A percentile compares a stretch with the other conserved stretches of the same genome.
Conservation (phyloP, 2,113 vertebrate genomes). For the Tetraodon nigroviridis region DNA sequence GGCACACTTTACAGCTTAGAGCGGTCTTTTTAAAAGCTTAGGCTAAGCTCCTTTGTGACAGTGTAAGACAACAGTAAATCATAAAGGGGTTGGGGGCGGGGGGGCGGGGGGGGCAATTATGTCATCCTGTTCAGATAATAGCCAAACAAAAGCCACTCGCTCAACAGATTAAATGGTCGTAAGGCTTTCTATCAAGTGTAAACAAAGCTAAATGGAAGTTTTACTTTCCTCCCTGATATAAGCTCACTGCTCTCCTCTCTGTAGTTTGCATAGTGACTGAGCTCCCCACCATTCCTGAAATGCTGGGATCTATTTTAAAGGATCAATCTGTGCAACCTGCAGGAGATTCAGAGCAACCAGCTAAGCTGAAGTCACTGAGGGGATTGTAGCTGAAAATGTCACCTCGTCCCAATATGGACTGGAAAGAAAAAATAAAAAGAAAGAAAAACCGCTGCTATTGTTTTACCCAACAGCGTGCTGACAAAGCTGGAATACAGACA, state of each 20-base stretch:
- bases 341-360: conserved; percentile 3
- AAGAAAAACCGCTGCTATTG: conserved; percentile 21
- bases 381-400: conserved; percentile 57
- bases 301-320: conserved; percentile 27
- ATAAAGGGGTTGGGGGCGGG: conserved; percentile 2
- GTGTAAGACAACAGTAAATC: conserved; percentile 26
- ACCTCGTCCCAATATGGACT: conserved; percentile 18
- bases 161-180: conserved; percentile 55
- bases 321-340: conserved; percentile 35
- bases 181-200: conserved; percentile 34
- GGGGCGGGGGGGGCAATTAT: conserved; percentile 6
- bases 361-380: conserved; percentile 36
- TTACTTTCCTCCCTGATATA: conserved; percentile 14
- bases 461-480: conserved; percentile 31
- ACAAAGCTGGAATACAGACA: conserved; percentile 21
- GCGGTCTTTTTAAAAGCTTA: conserved; percentile 55
- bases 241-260: conserved; percentile 14
- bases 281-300: conserved; percentile 33
- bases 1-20: conserved; percentile 60
- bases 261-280: conserved; percentile 44
- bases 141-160: conserved; percentile 47
- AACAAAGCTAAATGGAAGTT: conserved; percentile 53
- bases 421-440: neutral
- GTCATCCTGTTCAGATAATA: conserved; percentile 43
- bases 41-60: conserved; percentile 60